These are phyloP conservation scores for Albula goreensis DNA, from an alignment of 2,113 vertebrate species.

Conservation along the genomic window DNA sequence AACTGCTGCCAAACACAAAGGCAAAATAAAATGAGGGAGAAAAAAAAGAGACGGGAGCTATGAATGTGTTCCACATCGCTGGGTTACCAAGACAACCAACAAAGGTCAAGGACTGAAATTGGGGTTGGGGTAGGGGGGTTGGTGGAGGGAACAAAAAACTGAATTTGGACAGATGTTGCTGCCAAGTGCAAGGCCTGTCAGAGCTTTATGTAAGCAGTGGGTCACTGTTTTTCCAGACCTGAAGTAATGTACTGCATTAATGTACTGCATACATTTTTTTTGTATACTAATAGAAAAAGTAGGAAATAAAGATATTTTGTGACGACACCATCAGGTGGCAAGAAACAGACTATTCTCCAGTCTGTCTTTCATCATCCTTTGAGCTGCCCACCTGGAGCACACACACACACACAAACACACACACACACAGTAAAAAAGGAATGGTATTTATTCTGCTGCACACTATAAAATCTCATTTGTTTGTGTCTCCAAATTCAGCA, in stretches of 20 bases:
- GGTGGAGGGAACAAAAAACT: neutral
- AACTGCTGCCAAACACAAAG: slow-evolving; percentile 42
- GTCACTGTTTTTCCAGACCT: neutral
- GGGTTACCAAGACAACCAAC: neutral
- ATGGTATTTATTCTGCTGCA: neutral
- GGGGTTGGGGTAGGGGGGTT: neutral
- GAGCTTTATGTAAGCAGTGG: neutral
- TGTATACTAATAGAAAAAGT: too few species aligned
- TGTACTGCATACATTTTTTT: neutral
- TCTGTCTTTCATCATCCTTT: neutral
- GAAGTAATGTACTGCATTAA: neutral
- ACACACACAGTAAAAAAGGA: neutral
- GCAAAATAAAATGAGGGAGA: neutral
- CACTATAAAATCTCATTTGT: neutral
- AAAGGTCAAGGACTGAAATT: neutral
- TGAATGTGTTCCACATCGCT: slow-evolving; percentile 7
- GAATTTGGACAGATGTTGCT: neutral
- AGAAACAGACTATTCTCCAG: neutral
- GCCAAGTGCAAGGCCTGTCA: neutral
- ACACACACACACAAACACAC: neutral
- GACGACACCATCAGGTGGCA: neutral
- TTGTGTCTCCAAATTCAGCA: neutral
- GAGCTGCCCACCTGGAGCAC: neutral
- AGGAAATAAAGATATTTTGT: too few species aligned
- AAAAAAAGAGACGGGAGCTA: slow-evolving; percentile 43